Conservation (phyloP, 2,113 vertebrate genomes). For the Gymnobelideus leadbeateri region DNA sequence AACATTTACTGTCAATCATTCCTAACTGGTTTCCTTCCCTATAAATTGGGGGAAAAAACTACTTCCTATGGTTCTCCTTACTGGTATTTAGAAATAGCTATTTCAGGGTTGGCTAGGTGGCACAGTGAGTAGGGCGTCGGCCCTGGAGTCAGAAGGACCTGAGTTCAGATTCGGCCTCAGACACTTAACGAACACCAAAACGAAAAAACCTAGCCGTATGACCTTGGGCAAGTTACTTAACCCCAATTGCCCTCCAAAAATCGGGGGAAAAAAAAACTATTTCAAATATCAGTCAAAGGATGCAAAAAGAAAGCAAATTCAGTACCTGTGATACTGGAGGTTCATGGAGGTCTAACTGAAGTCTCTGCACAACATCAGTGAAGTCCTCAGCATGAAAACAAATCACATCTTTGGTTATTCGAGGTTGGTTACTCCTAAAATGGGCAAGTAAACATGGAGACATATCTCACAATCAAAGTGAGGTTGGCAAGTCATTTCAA, state of each 20-base stretch:
- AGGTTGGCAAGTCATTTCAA: slow-evolving; percentile 41
- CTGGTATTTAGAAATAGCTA: not conserved
- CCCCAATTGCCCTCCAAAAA: too few species aligned
- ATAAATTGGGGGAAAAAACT: not conserved
- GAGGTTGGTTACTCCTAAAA: slow-evolving; percentile 91
- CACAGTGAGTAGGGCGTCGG: too few species aligned
- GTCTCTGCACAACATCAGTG: slow-evolving; percentile 96
- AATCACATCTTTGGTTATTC: slow-evolving; percentile 98
- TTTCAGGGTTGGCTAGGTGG: too few species aligned
- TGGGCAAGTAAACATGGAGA: slow-evolving; percentile 57
- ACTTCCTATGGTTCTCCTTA: not conserved
- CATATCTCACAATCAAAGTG: slow-evolving; percentile 55
- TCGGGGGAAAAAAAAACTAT: too few species aligned
- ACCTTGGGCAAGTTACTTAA: too few species aligned
- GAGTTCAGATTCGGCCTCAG: too few species aligned
- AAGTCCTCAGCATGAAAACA: slow-evolving; percentile 99
- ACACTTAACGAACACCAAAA: too few species aligned
- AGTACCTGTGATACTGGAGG: slow-evolving; percentile 97
- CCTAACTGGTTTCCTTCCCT: not conserved
- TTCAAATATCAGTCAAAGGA: slow-evolving; percentile 18
- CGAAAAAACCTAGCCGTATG: too few species aligned
- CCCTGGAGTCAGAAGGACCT: too few species aligned
- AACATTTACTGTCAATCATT: not conserved
- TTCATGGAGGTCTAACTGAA: slow-evolving; percentile 97
- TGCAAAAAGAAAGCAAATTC: slow-evolving; percentile 26